phyloP scores from a whole-genome alignment of 1,140 invertebrate species.

The Drosophila paulistorum region DNA sequence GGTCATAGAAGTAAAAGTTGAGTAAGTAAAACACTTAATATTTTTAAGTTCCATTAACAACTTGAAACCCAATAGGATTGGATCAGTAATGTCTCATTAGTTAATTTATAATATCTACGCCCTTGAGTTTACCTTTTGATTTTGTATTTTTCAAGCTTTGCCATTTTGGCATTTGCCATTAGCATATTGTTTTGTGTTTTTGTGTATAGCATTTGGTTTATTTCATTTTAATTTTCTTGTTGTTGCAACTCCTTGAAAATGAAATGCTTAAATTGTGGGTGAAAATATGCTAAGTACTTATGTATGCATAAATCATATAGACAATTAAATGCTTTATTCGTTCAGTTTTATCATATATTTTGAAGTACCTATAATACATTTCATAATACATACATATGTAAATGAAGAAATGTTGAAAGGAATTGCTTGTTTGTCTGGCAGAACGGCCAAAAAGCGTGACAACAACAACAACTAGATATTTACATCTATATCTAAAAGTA shows the following conservation, averaged over 20 bases:
- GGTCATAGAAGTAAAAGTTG: not conserved
- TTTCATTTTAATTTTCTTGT: slow-evolving; percentile 70
- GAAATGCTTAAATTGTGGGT: slow-evolving; percentile 40
- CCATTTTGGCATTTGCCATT: slow-evolving; percentile 20
- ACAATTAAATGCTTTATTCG: slow-evolving; percentile 68
- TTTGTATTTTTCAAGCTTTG: not conserved
- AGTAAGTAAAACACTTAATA: not conserved
- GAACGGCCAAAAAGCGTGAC: slow-evolving; percentile 31
- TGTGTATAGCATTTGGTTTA: slow-evolving; percentile 42
- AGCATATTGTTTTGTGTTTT: slow-evolving; percentile 55
- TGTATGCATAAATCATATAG: slow-evolving; percentile 68
- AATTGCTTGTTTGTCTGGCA: slow-evolving; percentile 31
- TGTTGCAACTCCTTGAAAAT: slow-evolving; percentile 65
- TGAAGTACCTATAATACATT: slow-evolving; percentile 32
- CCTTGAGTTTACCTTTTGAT: slow-evolving; percentile 4
- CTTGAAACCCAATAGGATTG: no score
- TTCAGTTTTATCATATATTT: slow-evolving; percentile 34
- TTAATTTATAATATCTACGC: not conserved
- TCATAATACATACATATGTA: slow-evolving; percentile 62
- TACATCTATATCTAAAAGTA: not conserved
- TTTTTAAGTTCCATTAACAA: not conserved
- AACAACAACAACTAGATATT: slow-evolving; percentile 7
- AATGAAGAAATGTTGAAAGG: slow-evolving; percentile 45
- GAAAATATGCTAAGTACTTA: slow-evolving; percentile 17
- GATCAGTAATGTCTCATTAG: not conserved